Percentiles rank a stretch among this genome's conserved stretches.
phyloP scores from a whole-genome alignment of 2,113 vertebrate species.

The Mellivora capensis region DNA sequence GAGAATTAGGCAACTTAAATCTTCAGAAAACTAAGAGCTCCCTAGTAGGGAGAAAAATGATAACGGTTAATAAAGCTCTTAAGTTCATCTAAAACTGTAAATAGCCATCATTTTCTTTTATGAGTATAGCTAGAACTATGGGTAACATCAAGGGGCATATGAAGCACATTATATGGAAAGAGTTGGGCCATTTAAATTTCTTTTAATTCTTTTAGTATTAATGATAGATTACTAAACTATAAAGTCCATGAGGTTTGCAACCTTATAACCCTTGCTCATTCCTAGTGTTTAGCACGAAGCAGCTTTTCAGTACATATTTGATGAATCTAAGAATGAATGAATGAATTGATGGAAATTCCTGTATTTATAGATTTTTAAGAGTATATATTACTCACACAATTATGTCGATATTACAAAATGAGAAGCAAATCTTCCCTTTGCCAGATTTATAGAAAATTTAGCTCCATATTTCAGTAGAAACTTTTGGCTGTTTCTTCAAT shows the following conservation, averaged over 20 bases:
- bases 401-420: neutral
- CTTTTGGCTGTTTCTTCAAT: neutral
- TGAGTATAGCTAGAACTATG: neutral
- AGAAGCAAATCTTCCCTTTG: neutral
- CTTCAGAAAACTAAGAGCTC: neutral
- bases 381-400: neutral
- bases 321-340: neutral
- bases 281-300: neutral
- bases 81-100: neutral
- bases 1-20: neutral
- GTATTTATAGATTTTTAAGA: neutral
- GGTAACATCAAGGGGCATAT: neutral
- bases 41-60: neutral
- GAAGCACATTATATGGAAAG: neutral
- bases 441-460: neutral
- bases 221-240: neutral
- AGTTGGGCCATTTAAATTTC: neutral
- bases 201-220: neutral
- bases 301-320: neutral
- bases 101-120: neutral
- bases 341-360: neutral
- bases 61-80: neutral
- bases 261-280: neutral
- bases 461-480: neutral
- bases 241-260: neutral